Percentiles rank a stretch among this genome's conserved stretches.
These are phyloP conservation scores for Dexiosoma caninum DNA, from an alignment of 2,888 invertebrate genomes.

Conservation along the genomic window DNA sequence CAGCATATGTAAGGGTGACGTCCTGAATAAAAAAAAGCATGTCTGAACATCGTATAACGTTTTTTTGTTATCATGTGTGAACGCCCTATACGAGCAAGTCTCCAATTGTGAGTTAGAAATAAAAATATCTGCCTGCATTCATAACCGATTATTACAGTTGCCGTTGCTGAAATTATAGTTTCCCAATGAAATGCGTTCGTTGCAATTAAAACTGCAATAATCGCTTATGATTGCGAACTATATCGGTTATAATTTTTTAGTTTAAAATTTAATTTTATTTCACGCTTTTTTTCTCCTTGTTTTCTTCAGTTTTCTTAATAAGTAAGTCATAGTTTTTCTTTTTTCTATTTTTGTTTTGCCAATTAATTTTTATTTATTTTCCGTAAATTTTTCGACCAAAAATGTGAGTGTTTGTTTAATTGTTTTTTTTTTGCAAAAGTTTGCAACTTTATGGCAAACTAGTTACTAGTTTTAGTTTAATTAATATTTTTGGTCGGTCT, in stretches of 20 bases:
- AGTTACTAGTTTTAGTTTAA: not conserved
- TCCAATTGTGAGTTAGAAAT: not conserved
- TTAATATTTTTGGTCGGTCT: slow-evolving; percentile 25
- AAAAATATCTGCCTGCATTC: not conserved
- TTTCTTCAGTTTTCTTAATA: slow-evolving; percentile 16
- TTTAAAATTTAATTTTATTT: slow-evolving; percentile 50
- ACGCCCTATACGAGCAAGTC: too few relatives aligned
- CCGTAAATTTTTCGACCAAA: not conserved
- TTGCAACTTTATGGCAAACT: too few relatives aligned
- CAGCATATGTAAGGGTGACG: too few relatives aligned
- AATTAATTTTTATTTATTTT: slow-evolving; percentile 7
- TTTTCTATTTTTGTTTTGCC: slow-evolving; percentile 30
- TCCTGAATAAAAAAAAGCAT: too few relatives aligned
- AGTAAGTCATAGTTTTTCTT: slow-evolving; percentile 22
- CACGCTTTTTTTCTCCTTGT: not conserved
- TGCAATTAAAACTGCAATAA: too few relatives aligned
- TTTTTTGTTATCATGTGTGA: too few relatives aligned
- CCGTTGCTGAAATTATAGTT: too few relatives aligned
- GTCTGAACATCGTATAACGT: too few relatives aligned
- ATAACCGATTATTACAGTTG: too few relatives aligned
- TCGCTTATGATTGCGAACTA: too few relatives aligned
- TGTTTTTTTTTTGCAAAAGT: not conserved
- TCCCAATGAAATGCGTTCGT: too few relatives aligned
- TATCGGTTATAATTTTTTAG: slow-evolving; percentile 2
- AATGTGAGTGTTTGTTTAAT: not conserved